phyloP scores from a whole-genome alignment of 2,888 invertebrate species.

The Eretmocerus hayati region DNA sequence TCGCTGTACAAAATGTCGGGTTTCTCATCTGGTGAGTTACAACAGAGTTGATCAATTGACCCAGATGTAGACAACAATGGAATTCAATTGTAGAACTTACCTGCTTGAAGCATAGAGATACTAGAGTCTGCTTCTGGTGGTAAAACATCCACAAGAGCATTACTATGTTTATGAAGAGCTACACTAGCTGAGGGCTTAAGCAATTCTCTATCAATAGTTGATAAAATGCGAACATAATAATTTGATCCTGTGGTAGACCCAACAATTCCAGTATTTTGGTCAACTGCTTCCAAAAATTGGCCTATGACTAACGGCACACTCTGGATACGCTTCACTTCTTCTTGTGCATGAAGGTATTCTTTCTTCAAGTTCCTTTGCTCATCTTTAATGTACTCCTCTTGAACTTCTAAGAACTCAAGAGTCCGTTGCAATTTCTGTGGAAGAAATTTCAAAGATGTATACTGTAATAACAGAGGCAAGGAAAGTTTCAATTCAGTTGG shows the following conservation, averaged over 20 bases:
- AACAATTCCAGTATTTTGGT: conserved; percentile 98
- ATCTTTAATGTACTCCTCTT: conserved; percentile 99
- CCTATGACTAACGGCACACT: conserved; percentile 98
- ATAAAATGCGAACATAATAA: conserved; percentile 96
- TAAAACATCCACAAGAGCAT: conserved; percentile 97
- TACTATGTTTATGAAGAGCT: conserved; percentile 97
- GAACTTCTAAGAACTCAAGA: conserved; percentile 94
- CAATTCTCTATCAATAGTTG: conserved; percentile 95
- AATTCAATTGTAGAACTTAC: conserved; percentile 44
- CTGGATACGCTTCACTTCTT: conserved; percentile 96
- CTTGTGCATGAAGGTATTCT: conserved; percentile 97
- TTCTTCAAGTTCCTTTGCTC: conserved; percentile 98
- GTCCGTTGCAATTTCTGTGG: conserved; percentile 94
- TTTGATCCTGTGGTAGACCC: conserved; percentile 99
- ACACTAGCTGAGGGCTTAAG: conserved; percentile 97
- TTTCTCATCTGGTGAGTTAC: conserved; percentile 98
- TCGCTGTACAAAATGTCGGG: conserved; percentile 96
- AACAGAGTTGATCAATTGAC: conserved; percentile 1
- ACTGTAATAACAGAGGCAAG: not conserved
- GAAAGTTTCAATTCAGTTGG: not conserved
- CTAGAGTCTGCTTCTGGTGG: conserved; percentile 99
- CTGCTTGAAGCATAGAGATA: conserved; percentile 95
- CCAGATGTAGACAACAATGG: conserved; percentile 3
- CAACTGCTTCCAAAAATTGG: conserved; percentile 98
- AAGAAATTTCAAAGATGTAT: conserved; percentile 5